Evolutionary conservation across 1,140 invertebrate species (phyloP).

Genomic region (Mercenaria mercenaria): DNA sequence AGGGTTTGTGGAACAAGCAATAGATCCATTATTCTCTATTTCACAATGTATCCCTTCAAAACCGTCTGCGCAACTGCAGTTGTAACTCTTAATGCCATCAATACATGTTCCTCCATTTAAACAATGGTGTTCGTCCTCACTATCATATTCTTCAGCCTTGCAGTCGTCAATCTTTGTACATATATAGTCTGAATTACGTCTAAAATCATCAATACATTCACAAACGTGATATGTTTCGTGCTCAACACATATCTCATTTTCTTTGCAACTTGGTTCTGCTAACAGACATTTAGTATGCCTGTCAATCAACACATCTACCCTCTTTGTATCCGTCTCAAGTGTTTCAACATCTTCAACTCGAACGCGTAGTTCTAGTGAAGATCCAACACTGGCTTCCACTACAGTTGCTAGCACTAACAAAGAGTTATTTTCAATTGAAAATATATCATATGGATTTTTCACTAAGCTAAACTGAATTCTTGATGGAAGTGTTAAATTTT

Average conservation of each 20-base stretch:
- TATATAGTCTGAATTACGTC: constrained; percentile 91
- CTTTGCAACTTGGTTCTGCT: constrained; percentile 68
- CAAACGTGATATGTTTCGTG: constrained; percentile 87
- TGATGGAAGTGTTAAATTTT: constrained; percentile 63
- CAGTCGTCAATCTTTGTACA: constrained; percentile 94
- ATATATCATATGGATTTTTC: constrained; percentile 66
- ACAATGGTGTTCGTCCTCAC: constrained; percentile 9
- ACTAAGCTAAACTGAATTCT: constrained; percentile 68
- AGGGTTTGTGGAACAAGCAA: constrained; percentile 55
- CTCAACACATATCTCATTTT: constrained; percentile 72
- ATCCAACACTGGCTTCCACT: neutral
- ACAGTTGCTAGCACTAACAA: constrained; percentile 65
- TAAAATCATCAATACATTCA: constrained; percentile 95
- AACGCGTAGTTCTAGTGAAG: neutral
- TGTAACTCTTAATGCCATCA: constrained; percentile 67
- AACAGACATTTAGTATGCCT: neutral
- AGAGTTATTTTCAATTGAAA: constrained; percentile 71
- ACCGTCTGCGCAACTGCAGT: constrained; percentile 70
- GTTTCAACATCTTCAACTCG: neutral
- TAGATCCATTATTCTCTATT: constrained; percentile 11
- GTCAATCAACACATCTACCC: neutral
- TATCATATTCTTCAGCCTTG: constrained; percentile 20
- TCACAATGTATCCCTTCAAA: constrained; percentile 75
- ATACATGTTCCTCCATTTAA: constrained; percentile 70
- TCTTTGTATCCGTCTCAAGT: neutral